Evolutionary conservation across 2,113 vertebrate species (phyloP).

Genomic region (Austrofundulus limnaeus): DNA sequence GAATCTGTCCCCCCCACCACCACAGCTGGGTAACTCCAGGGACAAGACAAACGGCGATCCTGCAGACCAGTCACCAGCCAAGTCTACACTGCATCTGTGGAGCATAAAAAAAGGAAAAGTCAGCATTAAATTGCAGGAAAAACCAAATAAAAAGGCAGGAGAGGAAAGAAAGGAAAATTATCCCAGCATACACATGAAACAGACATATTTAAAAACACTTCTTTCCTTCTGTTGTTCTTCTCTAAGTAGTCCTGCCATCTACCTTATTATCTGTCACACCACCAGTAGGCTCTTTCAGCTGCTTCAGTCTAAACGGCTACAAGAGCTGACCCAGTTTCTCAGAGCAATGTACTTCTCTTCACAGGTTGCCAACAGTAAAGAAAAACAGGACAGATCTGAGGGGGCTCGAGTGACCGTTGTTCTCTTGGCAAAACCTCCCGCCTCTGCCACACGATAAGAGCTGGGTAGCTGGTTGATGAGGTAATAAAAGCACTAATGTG

Average conservation of each 20-base stretch:
- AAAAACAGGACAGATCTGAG: constrained; percentile 44
- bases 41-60: constrained; percentile 76
- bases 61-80: constrained; percentile 84
- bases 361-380: constrained; percentile 36
- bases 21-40: constrained; percentile 58
- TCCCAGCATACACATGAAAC: constrained; percentile 15
- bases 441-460: background rate
- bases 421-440: constrained; percentile 15
- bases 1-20: constrained; percentile 66
- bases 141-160: constrained; percentile 31
- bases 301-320: constrained; percentile 41
- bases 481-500: background rate
- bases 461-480: constrained; percentile 2
- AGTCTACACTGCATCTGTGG: constrained; percentile 91
- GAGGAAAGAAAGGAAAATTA: constrained; percentile 13
- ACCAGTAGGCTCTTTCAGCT: constrained; percentile 40
- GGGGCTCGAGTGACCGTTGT: constrained; percentile 15
- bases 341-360: constrained; percentile 47
- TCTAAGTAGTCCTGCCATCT: constrained; percentile 4
- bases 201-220: background rate
- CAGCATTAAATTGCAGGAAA: constrained; percentile 51
- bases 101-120: constrained; percentile 31
- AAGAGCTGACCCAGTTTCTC: constrained; percentile 73
- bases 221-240: constrained; percentile 5
- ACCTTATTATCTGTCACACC: constrained; percentile 19